Conservation (phyloP, 2,113 vertebrate species). For the Crotalus viridis region DNA sequence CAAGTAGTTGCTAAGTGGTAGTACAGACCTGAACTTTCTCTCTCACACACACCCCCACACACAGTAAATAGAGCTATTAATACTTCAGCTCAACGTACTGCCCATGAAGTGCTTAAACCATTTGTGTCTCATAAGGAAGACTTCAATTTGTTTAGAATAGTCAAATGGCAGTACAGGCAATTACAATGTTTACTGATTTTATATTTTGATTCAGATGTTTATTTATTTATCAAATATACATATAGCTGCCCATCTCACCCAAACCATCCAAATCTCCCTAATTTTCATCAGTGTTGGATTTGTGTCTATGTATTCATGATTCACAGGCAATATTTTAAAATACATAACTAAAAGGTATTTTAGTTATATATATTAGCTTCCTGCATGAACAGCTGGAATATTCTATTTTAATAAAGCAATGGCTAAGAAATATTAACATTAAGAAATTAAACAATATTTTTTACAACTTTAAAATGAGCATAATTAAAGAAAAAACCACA, state of each 20-base stretch:
- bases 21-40: background rate
- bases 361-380: background rate
- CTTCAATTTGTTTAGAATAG: background rate
- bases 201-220: background rate
- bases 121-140: background rate
- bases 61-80: background rate
- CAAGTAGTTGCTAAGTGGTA: background rate
- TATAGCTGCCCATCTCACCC: background rate
- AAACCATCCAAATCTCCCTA: background rate
- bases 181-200: background rate
- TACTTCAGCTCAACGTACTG: background rate
- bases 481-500: background rate
- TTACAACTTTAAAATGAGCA: background rate
- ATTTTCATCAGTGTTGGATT: background rate
- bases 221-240: background rate
- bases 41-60: background rate
- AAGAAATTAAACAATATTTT: background rate
- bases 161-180: background rate
- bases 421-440: background rate
- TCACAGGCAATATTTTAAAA: background rate
- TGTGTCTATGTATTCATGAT: background rate
- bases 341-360: background rate
- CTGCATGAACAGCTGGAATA: background rate
- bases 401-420: background rate
- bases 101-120: background rate